A percentile compares a stretch with the other conserved stretches of the same genome.
Evolutionary conservation across 37 sponge, comb jelly and placozoan species (phyloP).

Genomic region (Petrosia ficiformis): DNA sequence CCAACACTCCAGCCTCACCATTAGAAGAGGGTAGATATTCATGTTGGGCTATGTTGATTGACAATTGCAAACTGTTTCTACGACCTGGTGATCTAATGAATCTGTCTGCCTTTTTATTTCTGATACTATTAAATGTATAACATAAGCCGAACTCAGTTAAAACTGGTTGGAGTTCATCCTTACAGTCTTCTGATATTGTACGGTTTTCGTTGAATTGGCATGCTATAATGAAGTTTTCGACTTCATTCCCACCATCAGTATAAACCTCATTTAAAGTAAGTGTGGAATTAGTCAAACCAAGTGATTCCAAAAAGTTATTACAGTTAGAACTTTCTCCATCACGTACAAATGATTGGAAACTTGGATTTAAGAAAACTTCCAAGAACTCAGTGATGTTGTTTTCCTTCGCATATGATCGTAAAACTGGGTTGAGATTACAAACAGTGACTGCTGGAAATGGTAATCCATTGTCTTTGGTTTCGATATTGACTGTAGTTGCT

Average conservation of each 20-base stretch:
- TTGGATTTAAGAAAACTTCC: not conserved
- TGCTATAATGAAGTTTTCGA: not conserved
- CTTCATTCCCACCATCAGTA: not conserved
- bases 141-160: slow-evolving; percentile 12
- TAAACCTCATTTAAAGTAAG: not conserved
- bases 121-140: slow-evolving; percentile 32
- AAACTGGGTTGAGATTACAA: slow-evolving; percentile 33
- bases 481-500: slow-evolving; percentile 12
- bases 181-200: not conserved
- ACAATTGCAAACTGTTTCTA: slow-evolving; percentile 12
- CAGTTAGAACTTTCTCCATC: not conserved
- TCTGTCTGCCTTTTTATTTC: not conserved
- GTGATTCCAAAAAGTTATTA: not conserved
- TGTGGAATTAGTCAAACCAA: no score
- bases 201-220: not conserved
- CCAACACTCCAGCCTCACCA: slow-evolving; percentile 16
- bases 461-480: not conserved
- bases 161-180: not conserved
- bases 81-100: slow-evolving; percentile 6
- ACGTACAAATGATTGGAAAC: not conserved
- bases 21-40: slow-evolving; percentile 5
- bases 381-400: slow-evolving; percentile 10
- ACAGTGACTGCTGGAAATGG: slow-evolving; percentile 38
- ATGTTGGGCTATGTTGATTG: slow-evolving; percentile 18
- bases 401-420: slow-evolving; percentile 3